These are phyloP conservation scores for Centrocercus urophasianus DNA, from an alignment of 2,113 vertebrate species.

Conservation along the genomic window DNA sequence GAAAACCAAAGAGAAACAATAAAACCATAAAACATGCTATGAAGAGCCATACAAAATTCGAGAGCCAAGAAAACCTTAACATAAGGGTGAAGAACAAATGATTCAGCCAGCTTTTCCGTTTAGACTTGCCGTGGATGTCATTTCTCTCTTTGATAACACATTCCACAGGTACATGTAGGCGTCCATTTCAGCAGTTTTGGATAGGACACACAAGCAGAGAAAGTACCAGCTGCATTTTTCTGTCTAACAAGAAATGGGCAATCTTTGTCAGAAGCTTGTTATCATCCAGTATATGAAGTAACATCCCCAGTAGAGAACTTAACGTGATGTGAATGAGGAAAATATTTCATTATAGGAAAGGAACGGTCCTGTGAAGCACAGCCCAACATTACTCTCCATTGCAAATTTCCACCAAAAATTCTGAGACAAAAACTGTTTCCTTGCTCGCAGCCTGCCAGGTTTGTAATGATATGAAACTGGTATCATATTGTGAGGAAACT, in stretches of 20 bases:
- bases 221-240: not conserved
- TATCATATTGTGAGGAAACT: not conserved
- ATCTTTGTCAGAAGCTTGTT: not conserved
- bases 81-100: not conserved
- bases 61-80: slow-evolving; percentile 8
- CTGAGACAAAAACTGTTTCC: rapidly evolving
- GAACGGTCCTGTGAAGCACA: not conserved
- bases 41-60: not conserved
- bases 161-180: not conserved
- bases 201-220: not conserved
- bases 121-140: not conserved
- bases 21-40: not conserved
- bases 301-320: not conserved
- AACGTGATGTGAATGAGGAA: not conserved
- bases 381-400: not conserved
- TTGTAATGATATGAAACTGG: not conserved
- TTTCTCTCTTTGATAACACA: not conserved
- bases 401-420: not conserved
- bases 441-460: not conserved
- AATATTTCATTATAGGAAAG: not conserved
- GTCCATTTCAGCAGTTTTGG: not conserved
- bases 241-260: not conserved
- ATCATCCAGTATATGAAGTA: not conserved
- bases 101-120: not conserved
- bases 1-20: not conserved